Percentiles rank a stretch among this genome's conserved stretches.
These are phyloP conservation scores for Grus americana DNA, from an alignment of 2,113 vertebrate species.

Conservation along the genomic window DNA sequence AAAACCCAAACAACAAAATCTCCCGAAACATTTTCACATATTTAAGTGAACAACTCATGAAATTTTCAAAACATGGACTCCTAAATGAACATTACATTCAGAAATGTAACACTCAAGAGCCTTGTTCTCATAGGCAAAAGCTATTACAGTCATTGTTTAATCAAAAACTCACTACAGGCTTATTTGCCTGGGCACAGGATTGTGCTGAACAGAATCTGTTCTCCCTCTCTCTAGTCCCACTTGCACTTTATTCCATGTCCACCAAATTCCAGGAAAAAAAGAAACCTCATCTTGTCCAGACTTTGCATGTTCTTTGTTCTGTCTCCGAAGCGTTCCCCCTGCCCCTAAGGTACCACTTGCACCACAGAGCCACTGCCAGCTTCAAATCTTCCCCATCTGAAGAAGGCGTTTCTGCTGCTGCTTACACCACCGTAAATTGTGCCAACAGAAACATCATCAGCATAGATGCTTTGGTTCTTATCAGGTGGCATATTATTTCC, in stretches of 20 bases:
- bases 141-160: not conserved
- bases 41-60: not conserved
- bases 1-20: not conserved
- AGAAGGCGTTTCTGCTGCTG: not conserved
- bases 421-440: not conserved
- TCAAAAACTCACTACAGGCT: not conserved
- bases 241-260: not conserved
- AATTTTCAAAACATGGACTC: not conserved
- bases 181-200: not conserved
- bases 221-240: not conserved
- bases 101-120: not conserved
- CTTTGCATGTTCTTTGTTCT: not conserved
- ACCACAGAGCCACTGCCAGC: not conserved
- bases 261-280: not conserved
- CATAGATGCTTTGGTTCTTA: not conserved
- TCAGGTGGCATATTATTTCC: not conserved
- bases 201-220: not conserved
- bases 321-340: not conserved
- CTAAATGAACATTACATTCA: not conserved
- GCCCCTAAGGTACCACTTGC: not conserved
- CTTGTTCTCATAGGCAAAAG: not conserved
- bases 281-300: not conserved
- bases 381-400: not conserved
- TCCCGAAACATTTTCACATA: not conserved
- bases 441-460: not conserved